Evolutionary conservation across 2,113 vertebrate species (phyloP).

Genomic region (Sinocyclocheilus maitianheensis): DNA sequence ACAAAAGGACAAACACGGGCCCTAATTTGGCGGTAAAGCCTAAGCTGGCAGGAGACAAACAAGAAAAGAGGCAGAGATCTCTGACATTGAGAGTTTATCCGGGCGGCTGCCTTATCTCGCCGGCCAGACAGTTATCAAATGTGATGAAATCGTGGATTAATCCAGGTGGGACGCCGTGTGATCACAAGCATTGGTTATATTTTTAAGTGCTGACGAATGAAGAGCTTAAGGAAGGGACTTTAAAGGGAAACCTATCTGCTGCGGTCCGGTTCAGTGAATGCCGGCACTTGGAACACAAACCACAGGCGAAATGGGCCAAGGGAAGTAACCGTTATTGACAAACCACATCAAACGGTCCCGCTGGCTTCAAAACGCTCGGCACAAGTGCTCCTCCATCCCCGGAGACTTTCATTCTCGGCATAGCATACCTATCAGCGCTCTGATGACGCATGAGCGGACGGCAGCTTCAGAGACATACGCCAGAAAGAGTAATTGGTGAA

Average conservation of each 20-base stretch:
- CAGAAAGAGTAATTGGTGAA: neutral
- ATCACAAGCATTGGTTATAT: constrained; percentile 44
- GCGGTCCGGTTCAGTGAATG: constrained; percentile 51
- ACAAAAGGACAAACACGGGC: constrained; percentile 52
- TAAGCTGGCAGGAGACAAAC: constrained; percentile 8
- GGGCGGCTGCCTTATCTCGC: constrained; percentile 46
- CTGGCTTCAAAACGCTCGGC: constrained; percentile 56
- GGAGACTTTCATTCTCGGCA: constrained; percentile 3
- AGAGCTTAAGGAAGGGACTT: constrained; percentile 15
- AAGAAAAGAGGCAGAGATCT: constrained; percentile 15
- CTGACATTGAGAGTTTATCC: constrained; percentile 46
- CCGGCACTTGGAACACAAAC: constrained; percentile 60
- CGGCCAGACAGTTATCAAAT: constrained; percentile 42
- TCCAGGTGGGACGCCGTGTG: constrained; percentile 25
- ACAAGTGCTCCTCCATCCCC: neutral
- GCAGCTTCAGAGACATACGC: neutral
- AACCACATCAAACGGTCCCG: constrained; percentile 60
- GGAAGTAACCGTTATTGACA: constrained; percentile 63
- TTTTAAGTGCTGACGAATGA: constrained; percentile 45
- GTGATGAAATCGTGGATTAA: constrained; percentile 50
- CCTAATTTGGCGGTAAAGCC: constrained; percentile 49
- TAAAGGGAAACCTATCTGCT: constrained; percentile 61
- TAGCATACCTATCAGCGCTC: neutral
- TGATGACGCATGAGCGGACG: neutral
- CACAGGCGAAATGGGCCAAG: constrained; percentile 55